Evolutionary conservation across 2,797 vertebrate genomes (phyloP).

Genomic region (Eulemur coronatus): DNA sequence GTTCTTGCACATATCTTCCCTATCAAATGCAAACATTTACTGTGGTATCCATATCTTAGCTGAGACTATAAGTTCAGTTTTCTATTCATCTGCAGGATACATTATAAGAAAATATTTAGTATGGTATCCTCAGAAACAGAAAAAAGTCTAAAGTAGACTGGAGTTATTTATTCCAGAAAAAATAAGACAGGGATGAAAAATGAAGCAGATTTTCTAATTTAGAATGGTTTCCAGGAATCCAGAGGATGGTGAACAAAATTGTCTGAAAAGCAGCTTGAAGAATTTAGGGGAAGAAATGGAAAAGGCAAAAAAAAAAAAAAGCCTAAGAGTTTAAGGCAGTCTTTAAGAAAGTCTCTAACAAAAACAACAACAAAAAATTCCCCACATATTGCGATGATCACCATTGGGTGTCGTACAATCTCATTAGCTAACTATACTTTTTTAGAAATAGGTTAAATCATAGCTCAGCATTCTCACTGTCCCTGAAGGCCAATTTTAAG

Average conservation of each 20-base stretch:
- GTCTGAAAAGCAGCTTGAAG: constrained; percentile 48
- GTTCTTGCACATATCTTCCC: constrained; percentile 52
- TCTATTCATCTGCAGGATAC: constrained; percentile 63
- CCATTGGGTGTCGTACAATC: background rate
- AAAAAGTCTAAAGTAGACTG: constrained; percentile 39
- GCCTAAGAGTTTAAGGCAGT: background rate
- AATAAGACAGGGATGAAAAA: constrained; percentile 67
- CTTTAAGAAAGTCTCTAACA: constrained; percentile 35
- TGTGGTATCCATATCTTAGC: constrained; percentile 11
- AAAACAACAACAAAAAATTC: background rate
- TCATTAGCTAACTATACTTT: constrained; percentile 14
- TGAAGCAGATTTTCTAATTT: constrained; percentile 70
- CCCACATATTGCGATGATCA: background rate
- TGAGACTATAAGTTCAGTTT: constrained; percentile 46
- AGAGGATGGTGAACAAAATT: constrained; percentile 37
- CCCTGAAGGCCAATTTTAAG: background rate
- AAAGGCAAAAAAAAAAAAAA: background rate
- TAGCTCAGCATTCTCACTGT: background rate
- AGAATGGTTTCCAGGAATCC: constrained; percentile 64
- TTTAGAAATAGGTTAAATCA: background rate
- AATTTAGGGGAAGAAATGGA: constrained; percentile 40
- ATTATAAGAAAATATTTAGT: constrained; percentile 59
- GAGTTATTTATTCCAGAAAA: constrained; percentile 60
- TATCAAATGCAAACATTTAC: constrained; percentile 63
- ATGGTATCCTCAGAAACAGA: constrained; percentile 67